These are phyloP conservation scores for Oryzias curvinotus DNA, from an alignment of 2,113 vertebrate genomes.

Conservation along the genomic window DNA sequence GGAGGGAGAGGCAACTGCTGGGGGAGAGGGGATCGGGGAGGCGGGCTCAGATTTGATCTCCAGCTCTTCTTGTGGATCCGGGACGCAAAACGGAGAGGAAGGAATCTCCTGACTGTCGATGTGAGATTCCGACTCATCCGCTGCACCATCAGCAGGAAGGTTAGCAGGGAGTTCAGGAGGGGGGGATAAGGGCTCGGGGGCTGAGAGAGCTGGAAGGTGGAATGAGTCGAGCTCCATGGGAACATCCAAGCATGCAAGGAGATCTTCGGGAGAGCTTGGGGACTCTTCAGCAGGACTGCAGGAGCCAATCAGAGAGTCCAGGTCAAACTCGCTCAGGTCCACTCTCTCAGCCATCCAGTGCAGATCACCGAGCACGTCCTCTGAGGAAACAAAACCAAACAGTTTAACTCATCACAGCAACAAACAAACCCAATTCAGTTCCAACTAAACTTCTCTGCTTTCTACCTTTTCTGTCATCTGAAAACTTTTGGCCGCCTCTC, in stretches of 20 bases:
- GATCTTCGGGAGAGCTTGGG: conserved; percentile 82
- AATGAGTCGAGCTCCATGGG: conserved; percentile 66
- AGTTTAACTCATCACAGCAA: not conserved
- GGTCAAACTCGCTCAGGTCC: conserved; percentile 89
- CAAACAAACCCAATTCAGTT: not conserved
- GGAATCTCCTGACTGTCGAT: conserved; percentile 31
- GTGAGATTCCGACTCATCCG: conserved; percentile 20
- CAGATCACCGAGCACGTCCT: conserved; percentile 85
- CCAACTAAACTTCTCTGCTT: not conserved
- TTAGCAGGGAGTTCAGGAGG: not conserved
- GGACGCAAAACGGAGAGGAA: conserved; percentile 36
- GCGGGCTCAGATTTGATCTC: conserved; percentile 74
- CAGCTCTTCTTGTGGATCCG: conserved; percentile 69
- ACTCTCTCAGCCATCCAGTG: conserved; percentile 96
- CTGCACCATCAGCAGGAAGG: not conserved
- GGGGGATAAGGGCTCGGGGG: conserved; percentile 8
- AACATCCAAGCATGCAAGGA: conserved; percentile 71
- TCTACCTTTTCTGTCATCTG: conserved; percentile 82
- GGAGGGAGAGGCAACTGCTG: conserved; percentile 34
- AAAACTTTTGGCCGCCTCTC: conserved; percentile 64
- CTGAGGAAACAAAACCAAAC: conserved; percentile 55
- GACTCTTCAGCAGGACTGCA: conserved; percentile 81
- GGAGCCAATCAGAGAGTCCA: conserved; percentile 84
- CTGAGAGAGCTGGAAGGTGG: conserved; percentile 38
- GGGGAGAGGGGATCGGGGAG: conserved; percentile 49